Evolutionary conservation across 2,113 vertebrate species (phyloP).

Genomic region (Hemibates koningsi): DNA sequence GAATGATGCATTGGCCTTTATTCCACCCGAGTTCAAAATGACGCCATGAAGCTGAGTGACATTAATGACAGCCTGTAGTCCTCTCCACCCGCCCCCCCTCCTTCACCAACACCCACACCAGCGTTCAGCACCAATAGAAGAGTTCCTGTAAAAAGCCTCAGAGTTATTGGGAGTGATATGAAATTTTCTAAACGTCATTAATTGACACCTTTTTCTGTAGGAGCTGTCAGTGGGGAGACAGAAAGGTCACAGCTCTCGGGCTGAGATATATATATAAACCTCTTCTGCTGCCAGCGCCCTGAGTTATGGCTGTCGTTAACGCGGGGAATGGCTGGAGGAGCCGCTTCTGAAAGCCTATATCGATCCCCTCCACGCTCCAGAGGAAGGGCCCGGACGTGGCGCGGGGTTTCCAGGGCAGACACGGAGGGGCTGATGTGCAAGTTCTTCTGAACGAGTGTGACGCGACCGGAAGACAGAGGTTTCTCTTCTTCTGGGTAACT

Average conservation of each 20-base stretch:
- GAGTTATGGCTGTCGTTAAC: slow-evolving; percentile 77
- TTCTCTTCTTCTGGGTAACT: neutral
- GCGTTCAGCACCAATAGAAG: slow-evolving; percentile 34
- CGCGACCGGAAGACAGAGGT: no score
- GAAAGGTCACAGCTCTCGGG: slow-evolving; percentile 72
- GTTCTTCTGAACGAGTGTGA: neutral
- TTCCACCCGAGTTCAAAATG: slow-evolving; percentile 52
- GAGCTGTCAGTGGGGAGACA: slow-evolving; percentile 67
- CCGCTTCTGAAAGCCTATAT: slow-evolving; percentile 67
- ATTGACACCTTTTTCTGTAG: slow-evolving; percentile 73
- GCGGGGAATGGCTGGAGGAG: slow-evolving; percentile 68
- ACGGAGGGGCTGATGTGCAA: slow-evolving; percentile 20
- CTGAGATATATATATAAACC: slow-evolving; percentile 58
- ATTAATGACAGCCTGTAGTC: slow-evolving; percentile 51
- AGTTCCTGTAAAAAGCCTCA: slow-evolving; percentile 64
- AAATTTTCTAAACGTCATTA: slow-evolving; percentile 78
- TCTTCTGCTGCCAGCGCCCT: slow-evolving; percentile 39
- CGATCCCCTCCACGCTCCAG: slow-evolving; percentile 54
- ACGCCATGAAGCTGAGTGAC: slow-evolving; percentile 56
- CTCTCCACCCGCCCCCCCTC: neutral
- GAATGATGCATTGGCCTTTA: slow-evolving; percentile 59
- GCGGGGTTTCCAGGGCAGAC: slow-evolving; percentile 45
- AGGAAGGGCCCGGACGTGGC: slow-evolving; percentile 23
- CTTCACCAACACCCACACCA: slow-evolving; percentile 9
- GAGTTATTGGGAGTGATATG: slow-evolving; percentile 72